A percentile compares a stretch with the other conserved stretches of the same genome.
phyloP scores from a whole-genome alignment of 2,797 vertebrate species.

The Syngnathus acus region DNA sequence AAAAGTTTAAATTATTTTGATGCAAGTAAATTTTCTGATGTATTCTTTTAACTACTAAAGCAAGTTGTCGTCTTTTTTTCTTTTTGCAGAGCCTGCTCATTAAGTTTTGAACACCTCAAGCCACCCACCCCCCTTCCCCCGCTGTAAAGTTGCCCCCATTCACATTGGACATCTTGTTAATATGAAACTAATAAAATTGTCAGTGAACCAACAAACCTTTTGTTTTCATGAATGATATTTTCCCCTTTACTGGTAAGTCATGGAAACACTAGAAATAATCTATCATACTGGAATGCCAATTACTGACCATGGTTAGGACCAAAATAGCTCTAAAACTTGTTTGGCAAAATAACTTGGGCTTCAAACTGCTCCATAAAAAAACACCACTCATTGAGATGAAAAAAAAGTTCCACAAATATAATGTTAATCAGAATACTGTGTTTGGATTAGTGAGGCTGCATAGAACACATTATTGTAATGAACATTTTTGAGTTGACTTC shows the following conservation, averaged over 20 bases:
- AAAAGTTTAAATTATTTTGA: not conserved
- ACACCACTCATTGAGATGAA: too few species aligned
- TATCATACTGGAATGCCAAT: too few species aligned
- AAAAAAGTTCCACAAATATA: too few species aligned
- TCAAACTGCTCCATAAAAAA: too few species aligned
- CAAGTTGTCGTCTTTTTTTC: slow-evolving; percentile 6
- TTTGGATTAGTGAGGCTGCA: too few species aligned
- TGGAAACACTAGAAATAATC: not conserved
- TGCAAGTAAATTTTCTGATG: too few species aligned
- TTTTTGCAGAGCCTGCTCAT: slow-evolving; percentile 60
- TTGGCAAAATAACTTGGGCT: too few species aligned
- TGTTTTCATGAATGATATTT: not conserved
- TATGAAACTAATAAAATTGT: slow-evolving; percentile 63
- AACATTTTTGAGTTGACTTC: too few species aligned
- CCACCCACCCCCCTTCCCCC: slow-evolving; percentile 14
- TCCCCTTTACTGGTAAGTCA: not conserved
- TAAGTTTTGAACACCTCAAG: slow-evolving; percentile 41
- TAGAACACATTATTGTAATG: too few species aligned
- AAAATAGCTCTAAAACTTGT: too few species aligned
- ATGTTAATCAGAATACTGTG: too few species aligned
- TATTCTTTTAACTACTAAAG: not conserved
- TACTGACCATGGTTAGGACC: too few species aligned
- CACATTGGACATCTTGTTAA: slow-evolving; percentile 49
- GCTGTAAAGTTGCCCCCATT: slow-evolving; percentile 41
- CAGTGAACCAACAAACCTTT: not conserved